Evolutionary conservation across 2,888 invertebrate genomes (phyloP), one percentile per base, ranked within the genome.

Genomic region (Catocala fraxini): DNA sequence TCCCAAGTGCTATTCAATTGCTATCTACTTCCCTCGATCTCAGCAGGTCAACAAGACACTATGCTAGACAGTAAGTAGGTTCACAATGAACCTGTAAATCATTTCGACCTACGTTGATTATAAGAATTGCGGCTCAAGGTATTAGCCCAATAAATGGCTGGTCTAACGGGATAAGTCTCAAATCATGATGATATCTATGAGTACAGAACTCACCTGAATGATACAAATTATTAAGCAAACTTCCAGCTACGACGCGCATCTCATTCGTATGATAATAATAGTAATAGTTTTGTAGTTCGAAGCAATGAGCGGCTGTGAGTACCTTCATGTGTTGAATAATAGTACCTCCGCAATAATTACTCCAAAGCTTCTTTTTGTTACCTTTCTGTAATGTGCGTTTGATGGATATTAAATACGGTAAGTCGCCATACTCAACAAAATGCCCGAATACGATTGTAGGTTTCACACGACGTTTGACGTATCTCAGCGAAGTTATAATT

Each of bases 291-390:
- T 56, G 62, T 15, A 56, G 65, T 53, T 83, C 80, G 58, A 82
- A 81, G 55, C 81, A 81, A 42, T 79, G 82, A 0, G 82, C 82
- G 0, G 81, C 80, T 0, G 82, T 78, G 0, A 83, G 51, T 0
- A 70, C 65, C 33, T 60, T 67, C 1, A 5, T 1, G 1, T 11
- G 7, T 0, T 34, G 12, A 7, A 70, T 51, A 6, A 70, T 70
- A 11, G 68, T 70, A 9, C 70, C 70, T 0, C 70, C 70, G 33
- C 70, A 70, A n/a, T 62, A n/a, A 46, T 68, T 64, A 0, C 7
- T 33, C 70, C 70, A 70, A 15, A 63, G n/a, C 5, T 42, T 9
- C 34, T 52, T 61, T 2, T 41, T 10, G 1, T 39, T 39, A 6
- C 35, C 35, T 9, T 39, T 39, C 35, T 39, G 35, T 39, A 58